Evolutionary conservation across 1,140 invertebrate genomes (phyloP).

Genomic region (Stegodyphus dumicola): DNA sequence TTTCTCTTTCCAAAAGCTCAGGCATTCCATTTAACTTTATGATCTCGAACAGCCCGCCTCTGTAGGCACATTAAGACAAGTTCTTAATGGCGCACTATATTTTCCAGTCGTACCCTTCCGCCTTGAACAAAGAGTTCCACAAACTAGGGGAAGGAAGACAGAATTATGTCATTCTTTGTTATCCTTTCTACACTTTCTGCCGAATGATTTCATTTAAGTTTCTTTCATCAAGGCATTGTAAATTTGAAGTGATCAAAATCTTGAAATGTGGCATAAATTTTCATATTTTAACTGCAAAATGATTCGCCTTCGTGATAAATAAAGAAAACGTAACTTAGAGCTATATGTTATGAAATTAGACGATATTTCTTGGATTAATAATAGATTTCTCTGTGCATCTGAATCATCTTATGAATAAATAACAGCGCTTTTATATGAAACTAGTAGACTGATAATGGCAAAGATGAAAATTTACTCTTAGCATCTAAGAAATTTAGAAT

Average conservation of each 20-base stretch:
- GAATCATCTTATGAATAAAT: too few relatives aligned
- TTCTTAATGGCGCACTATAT: slow-evolving; percentile 27
- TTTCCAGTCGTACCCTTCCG: slow-evolving; percentile 4
- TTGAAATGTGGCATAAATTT: neutral
- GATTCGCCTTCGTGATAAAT: neutral
- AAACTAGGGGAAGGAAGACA: slow-evolving; percentile 13
- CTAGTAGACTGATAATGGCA: too few relatives aligned
- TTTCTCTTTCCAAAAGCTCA: neutral
- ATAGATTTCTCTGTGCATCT: too few relatives aligned
- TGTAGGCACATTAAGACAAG: slow-evolving; percentile 16
- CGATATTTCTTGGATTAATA: too few relatives aligned
- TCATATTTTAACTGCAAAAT: neutral
- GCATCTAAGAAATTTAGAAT: too few relatives aligned
- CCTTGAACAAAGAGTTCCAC: slow-evolving; percentile 10
- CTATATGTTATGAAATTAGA: too few relatives aligned
- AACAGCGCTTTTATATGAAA: too few relatives aligned
- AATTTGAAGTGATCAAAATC: neutral
- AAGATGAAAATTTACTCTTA: too few relatives aligned
- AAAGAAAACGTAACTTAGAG: too few relatives aligned
- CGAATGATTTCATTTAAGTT: slow-evolving; percentile 14
- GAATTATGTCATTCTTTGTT: slow-evolving; percentile 30
- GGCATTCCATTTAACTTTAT: slow-evolving; percentile 38
- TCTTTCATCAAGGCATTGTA: slow-evolving; percentile 10
- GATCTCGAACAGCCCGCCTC: neutral
- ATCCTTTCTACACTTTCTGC: neutral